phyloP scores from a whole-genome alignment of 1,140 invertebrate species.

The Diorhabda carinulata region DNA sequence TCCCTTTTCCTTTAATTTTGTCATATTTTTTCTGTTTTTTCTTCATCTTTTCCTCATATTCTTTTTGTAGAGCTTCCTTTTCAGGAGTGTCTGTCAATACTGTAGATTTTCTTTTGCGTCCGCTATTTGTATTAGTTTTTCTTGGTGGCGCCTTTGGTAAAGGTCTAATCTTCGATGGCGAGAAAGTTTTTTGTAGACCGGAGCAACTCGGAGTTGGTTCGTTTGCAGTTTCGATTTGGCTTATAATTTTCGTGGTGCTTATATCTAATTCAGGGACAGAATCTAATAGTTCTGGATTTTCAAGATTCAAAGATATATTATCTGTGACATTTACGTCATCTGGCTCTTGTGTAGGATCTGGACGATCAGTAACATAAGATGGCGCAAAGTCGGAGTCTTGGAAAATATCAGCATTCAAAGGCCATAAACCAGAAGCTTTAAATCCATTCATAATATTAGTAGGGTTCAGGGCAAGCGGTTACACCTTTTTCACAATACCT shows the following conservation, averaged over 20 bases:
- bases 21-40: too few species aligned
- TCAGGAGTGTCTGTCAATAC: too few species aligned
- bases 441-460: neutral
- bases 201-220: slow-evolving; percentile 20
- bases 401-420: neutral
- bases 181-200: slow-evolving; percentile 15
- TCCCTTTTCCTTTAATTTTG: too few species aligned
- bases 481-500: too few species aligned
- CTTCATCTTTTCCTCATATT: too few species aligned
- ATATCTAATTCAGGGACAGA: slow-evolving; percentile 17
- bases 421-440: neutral
- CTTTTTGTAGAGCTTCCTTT: too few species aligned
- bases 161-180: slow-evolving; percentile 13
- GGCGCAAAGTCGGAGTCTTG: neutral
- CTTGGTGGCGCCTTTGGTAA: slow-evolving; percentile 9
- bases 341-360: too few species aligned
- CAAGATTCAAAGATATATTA: neutral
- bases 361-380: too few species aligned
- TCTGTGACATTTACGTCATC: neutral
- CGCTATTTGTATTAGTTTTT: slow-evolving; percentile 12
- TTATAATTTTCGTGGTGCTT: slow-evolving; percentile 15
- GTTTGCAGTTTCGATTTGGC: slow-evolving; percentile 11
- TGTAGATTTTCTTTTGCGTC: slow-evolving; percentile 24
- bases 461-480: too few species aligned
- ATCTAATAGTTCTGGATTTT: slow-evolving; percentile 22